Conservation (phyloP, 1,140 invertebrate species). For the Tetraneura akinire region DNA sequence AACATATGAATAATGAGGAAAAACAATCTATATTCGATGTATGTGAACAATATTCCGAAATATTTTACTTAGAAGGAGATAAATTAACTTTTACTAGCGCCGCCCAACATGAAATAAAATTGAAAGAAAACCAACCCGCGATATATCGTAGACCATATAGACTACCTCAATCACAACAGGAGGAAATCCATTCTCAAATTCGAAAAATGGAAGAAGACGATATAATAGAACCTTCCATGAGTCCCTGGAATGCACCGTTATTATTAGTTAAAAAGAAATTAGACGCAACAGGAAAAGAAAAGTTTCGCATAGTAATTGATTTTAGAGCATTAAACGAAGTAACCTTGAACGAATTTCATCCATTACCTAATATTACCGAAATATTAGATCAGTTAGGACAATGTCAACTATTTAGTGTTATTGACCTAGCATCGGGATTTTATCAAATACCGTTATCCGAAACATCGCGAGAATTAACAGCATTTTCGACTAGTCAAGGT, state of each 20-base stretch:
- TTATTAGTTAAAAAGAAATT: slow-evolving; percentile 55
- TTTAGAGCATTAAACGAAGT: slow-evolving; percentile 55
- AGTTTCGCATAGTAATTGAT: slow-evolving; percentile 55
- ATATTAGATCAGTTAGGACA: slow-evolving; percentile 59
- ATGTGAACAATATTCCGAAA: no score
- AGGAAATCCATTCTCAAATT: no score
- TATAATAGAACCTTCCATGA: slow-evolving; percentile 48
- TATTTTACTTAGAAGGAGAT: no score
- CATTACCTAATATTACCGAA: slow-evolving; percentile 61
- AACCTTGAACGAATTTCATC: slow-evolving; percentile 58
- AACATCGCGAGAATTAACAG: slow-evolving; percentile 60
- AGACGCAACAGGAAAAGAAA: slow-evolving; percentile 53
- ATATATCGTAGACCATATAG: no score
- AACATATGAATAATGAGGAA: no score
- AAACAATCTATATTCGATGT: no score
- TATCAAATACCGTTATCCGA: slow-evolving; percentile 60
- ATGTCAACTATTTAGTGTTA: slow-evolving; percentile 60
- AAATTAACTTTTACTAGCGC: no score
- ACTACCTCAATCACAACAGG: no score
- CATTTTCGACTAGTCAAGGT: slow-evolving; percentile 58
- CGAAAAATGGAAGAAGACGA: slow-evolving; percentile 52
- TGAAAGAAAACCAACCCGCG: no score
- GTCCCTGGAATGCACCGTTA: slow-evolving; percentile 52
- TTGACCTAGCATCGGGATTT: slow-evolving; percentile 61
- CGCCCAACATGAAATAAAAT: no score